phyloP scores from a whole-genome alignment of 2,888 invertebrate genomes.

The Andrena haemorrhoa region DNA sequence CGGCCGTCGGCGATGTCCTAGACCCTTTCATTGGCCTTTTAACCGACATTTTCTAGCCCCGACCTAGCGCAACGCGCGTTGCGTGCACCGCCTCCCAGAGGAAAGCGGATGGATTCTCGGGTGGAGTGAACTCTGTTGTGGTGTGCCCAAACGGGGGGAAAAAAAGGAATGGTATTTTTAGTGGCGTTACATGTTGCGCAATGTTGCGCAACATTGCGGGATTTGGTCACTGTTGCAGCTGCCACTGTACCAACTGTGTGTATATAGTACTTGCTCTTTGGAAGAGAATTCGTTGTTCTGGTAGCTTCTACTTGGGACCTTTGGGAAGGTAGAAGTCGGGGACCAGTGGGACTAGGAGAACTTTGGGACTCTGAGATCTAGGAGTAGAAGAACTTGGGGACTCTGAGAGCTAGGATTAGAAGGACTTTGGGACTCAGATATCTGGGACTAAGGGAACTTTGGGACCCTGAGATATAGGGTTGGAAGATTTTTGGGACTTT shows the following conservation, averaged over 20 bases:
- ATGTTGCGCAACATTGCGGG: conserved; percentile 31
- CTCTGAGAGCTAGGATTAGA: too few species aligned
- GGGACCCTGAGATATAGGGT: too few species aligned
- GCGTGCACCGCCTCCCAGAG: background rate
- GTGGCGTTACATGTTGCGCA: conserved; percentile 30
- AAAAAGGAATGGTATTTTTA: conserved; percentile 14
- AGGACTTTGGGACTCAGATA: too few species aligned
- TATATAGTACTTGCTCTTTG: background rate
- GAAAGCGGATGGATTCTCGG: background rate
- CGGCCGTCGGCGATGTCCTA: conserved; percentile 42
- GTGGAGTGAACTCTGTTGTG: conserved; percentile 14
- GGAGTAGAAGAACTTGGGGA: too few species aligned
- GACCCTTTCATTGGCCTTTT: conserved; percentile 60
- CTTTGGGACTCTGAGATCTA: too few species aligned
- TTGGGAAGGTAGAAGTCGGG: too few species aligned
- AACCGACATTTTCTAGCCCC: conserved; percentile 55
- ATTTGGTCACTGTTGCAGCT: conserved; percentile 13
- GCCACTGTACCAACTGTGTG: conserved; percentile 28
- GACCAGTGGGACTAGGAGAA: too few species aligned
- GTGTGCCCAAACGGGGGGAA: background rate
- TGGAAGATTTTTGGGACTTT: too few species aligned
- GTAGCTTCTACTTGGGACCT: background rate
- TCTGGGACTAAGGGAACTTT: too few species aligned
- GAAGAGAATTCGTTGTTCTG: background rate
- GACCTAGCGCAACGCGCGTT: conserved; percentile 55